These are phyloP conservation scores for Megaceryle maxima DNA, from an alignment of 2,113 vertebrate species.

Conservation along the genomic window DNA sequence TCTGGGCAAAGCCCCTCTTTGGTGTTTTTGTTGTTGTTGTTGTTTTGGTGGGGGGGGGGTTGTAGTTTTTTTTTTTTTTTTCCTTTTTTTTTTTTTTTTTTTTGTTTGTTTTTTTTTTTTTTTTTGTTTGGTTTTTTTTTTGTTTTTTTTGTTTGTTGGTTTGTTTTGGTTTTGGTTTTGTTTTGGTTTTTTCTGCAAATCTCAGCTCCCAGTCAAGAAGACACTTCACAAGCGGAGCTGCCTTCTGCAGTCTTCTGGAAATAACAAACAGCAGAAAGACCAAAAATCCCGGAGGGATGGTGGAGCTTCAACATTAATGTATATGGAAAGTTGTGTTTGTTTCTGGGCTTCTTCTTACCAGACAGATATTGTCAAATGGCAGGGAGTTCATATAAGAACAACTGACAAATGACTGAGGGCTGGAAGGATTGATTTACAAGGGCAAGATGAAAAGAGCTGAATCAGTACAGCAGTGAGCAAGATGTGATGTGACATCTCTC, in stretches of 20 bases:
- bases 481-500: conserved; percentile 42
- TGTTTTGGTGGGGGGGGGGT: too few species aligned
- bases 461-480: conserved; percentile 15
- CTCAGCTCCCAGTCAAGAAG: conserved; percentile 33
- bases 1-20: neutral
- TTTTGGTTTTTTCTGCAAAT: neutral
- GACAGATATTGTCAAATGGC: conserved; percentile 51
- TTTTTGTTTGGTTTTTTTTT: neutral
- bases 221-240: neutral
- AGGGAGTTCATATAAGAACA: conserved; percentile 44
- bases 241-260: conserved; percentile 23
- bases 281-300: conserved; percentile 27
- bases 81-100: too few species aligned
- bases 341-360: conserved; percentile 26
- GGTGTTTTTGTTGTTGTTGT: neutral
- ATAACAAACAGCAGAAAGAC: neutral
- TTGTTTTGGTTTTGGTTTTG: too few species aligned
- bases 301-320: neutral
- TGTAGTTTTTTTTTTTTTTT: neutral
- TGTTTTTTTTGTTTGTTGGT: too few species aligned
- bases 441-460: conserved; percentile 62
- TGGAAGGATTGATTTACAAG: conserved; percentile 65
- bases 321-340: conserved; percentile 30
- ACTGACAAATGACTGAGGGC: conserved; percentile 50
- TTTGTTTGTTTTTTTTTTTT: neutral